Evolutionary conservation across 35 echinoderm and acorn worm species (phyloP).

Genomic region (Stichopus chloronotus): DNA sequence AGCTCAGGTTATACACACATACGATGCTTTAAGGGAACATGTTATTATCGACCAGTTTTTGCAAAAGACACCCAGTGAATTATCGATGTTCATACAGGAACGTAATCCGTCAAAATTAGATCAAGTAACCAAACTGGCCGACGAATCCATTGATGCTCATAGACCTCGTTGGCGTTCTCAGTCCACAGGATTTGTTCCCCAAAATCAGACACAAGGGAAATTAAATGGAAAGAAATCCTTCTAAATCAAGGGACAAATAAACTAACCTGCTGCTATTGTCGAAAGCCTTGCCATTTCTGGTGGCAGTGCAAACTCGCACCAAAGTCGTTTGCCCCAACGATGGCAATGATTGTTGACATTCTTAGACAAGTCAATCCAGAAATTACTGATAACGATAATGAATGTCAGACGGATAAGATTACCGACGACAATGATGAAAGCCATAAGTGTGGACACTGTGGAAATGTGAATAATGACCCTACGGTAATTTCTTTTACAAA

Average conservation of each 20-base stretch:
- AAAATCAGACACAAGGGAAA: not conserved
- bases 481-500: no score
- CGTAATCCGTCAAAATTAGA: not conserved
- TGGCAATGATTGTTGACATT: not conserved
- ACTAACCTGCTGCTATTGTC: not conserved
- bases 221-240: not conserved
- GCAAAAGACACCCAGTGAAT: not conserved
- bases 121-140: not conserved
- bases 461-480: no score
- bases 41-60: not conserved
- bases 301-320: not conserved
- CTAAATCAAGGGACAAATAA: not conserved
- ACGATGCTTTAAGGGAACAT: constrained; percentile 26
- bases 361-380: not conserved
- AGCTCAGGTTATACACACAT: not conserved
- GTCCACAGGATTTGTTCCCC: no score
- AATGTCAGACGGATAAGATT: no score
- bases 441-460: no score
- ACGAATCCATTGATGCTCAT: constrained; percentile 25
- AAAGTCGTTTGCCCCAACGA: no score
- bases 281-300: constrained; percentile 8
- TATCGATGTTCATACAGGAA: constrained; percentile 30
- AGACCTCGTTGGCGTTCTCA: no score
- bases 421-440: no score
- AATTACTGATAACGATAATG: not conserved